These are phyloP conservation scores for Microctonus brassicae DNA, from an alignment of 2,888 invertebrate genomes.

Conservation along the genomic window DNA sequence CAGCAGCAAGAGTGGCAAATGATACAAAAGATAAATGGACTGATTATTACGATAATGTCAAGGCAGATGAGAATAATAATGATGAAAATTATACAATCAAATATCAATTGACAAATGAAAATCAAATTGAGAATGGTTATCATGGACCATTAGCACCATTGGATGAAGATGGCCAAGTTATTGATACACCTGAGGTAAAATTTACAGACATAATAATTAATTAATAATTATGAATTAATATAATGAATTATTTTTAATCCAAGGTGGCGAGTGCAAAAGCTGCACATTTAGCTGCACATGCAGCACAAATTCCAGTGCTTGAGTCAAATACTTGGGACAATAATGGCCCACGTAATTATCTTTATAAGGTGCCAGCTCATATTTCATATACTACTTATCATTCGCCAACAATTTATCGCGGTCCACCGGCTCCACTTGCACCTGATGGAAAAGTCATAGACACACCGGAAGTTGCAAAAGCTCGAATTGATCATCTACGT, in stretches of 20 bases:
- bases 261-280: conserved; percentile 69
- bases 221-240: not conserved
- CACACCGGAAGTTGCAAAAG: conserved; percentile 55
- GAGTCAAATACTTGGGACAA: conserved; percentile 47
- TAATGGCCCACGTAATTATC: conserved; percentile 45
- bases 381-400: conserved; percentile 50
- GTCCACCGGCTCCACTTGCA: conserved; percentile 50
- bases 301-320: conserved; percentile 58
- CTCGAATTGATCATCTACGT: conserved; percentile 51
- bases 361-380: conserved; percentile 41
- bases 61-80: conserved; percentile 25
- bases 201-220: not conserved
- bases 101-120: not conserved
- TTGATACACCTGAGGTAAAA: conserved; percentile 54
- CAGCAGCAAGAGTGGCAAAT: conserved; percentile 45
- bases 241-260: not conserved
- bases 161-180: conserved; percentile 49
- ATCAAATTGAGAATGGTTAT: conserved; percentile 24
- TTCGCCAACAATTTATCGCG: conserved; percentile 47
- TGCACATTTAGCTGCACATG: conserved; percentile 66
- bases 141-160: conserved; percentile 47
- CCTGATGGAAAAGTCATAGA: conserved; percentile 51
- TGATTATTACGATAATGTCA: not conserved
- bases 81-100: not conserved
- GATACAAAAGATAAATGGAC: conserved; percentile 23